Evolutionary conservation across 2,113 vertebrate genomes (phyloP).

Genomic region (Tretioscincus oriximinensis): DNA sequence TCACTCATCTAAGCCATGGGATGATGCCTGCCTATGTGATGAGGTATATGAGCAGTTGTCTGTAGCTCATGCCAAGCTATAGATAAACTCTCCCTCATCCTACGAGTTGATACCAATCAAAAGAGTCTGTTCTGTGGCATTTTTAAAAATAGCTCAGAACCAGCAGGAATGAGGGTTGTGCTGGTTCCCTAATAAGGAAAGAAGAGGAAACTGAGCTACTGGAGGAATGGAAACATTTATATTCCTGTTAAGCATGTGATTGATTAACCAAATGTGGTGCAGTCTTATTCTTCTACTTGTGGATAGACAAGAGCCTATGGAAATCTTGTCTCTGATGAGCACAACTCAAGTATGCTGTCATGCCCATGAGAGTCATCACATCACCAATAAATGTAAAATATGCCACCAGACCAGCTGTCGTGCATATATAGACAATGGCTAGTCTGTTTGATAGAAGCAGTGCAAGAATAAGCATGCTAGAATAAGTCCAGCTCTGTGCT

Average conservation of each 20-base stretch:
- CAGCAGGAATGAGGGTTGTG: constrained; percentile 55
- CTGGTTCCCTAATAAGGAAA: constrained; percentile 65
- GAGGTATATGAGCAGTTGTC: constrained; percentile 47
- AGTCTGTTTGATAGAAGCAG: too few relatives aligned
- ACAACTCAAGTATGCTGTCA: constrained; percentile 1
- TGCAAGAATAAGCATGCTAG: too few relatives aligned
- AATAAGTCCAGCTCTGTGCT: not conserved
- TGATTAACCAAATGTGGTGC: constrained; percentile 33
- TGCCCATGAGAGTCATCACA: constrained; percentile 23
- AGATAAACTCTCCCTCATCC: constrained; percentile 39
- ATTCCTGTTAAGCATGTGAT: constrained; percentile 44
- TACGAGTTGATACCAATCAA: constrained; percentile 56
- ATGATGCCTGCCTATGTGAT: constrained; percentile 17
- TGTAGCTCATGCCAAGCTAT: constrained; percentile 37
- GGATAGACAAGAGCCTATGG: constrained; percentile 33
- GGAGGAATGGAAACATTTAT: constrained; percentile 66
- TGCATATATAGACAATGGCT: not conserved
- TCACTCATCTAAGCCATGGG: not conserved
- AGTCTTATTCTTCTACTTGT: constrained; percentile 33
- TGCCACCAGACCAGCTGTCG: constrained; percentile 23
- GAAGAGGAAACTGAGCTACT: constrained; percentile 47
- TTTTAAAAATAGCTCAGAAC: constrained; percentile 64
- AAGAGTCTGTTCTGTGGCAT: constrained; percentile 56
- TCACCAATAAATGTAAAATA: constrained; percentile 1
- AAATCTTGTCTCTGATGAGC: constrained; percentile 42